These are phyloP conservation scores for Encarsia formosa DNA, from an alignment of 2,888 invertebrate genomes.

Conservation along the genomic window DNA sequence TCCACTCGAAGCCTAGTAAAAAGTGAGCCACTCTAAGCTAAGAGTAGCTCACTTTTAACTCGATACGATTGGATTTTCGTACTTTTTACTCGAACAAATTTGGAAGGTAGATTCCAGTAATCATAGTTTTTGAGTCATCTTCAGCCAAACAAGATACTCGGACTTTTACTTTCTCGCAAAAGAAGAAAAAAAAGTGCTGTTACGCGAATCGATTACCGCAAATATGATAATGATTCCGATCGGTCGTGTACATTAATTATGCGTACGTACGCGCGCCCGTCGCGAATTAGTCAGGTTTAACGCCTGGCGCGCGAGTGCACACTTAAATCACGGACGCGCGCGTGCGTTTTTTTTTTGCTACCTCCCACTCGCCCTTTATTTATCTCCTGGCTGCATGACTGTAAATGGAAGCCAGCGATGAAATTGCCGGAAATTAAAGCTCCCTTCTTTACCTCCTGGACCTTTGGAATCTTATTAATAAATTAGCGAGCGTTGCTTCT, in stretches of 20 bases:
- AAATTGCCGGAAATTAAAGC: conserved; percentile 34
- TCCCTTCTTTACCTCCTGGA: conserved; percentile 20
- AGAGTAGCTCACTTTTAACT: too few relatives aligned
- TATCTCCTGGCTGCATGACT: background rate
- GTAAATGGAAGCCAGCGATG: conserved; percentile 23
- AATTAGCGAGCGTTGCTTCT: too few relatives aligned
- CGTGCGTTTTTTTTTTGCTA: conserved; percentile 6
- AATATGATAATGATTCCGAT: conserved; percentile 22
- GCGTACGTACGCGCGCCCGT: background rate
- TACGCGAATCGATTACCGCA: conserved; percentile 21
- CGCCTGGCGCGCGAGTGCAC: conserved; percentile 3
- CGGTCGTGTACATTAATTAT: conserved; percentile 8
- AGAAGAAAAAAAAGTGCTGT: conserved; percentile 20
- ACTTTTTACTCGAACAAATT: too few relatives aligned
- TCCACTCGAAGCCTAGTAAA: too few relatives aligned
- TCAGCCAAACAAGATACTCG: too few relatives aligned
- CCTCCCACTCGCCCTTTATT: background rate
- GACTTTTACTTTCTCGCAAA: too few relatives aligned
- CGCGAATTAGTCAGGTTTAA: conserved; percentile 21
- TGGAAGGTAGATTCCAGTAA: too few relatives aligned
- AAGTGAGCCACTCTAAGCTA: too few relatives aligned
- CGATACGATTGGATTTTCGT: too few relatives aligned
- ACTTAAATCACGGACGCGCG: conserved; percentile 12
- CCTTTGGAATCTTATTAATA: conserved; percentile 38
- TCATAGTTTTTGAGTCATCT: too few relatives aligned